phyloP scores from a whole-genome alignment of 1,140 invertebrate species.

The Procambarus virginalis region DNA sequence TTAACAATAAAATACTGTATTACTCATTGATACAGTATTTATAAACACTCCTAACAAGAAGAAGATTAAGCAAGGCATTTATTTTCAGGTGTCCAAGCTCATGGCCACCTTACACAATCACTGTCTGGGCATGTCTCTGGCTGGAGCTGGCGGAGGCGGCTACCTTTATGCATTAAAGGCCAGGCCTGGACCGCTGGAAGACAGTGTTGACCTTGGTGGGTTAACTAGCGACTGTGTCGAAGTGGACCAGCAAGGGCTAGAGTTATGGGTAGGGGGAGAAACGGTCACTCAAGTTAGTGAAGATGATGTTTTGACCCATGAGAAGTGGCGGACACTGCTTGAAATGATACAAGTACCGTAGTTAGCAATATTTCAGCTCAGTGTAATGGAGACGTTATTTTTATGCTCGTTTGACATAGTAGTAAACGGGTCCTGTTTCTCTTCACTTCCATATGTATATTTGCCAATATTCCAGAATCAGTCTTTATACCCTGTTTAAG shows the following conservation, averaged over 20 bases:
- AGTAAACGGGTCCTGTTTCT: too few relatives aligned
- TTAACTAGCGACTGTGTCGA: constrained; percentile 33
- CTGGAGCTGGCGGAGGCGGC: constrained; percentile 51
- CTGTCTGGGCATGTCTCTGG: constrained; percentile 48
- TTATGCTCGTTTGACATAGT: too few relatives aligned
- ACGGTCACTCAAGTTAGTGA: neutral
- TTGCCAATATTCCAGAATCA: too few relatives aligned
- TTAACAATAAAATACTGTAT: too few relatives aligned
- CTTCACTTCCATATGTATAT: too few relatives aligned
- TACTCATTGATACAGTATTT: too few relatives aligned
- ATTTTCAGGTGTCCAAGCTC: constrained; percentile 34
- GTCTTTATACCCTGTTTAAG: too few relatives aligned
- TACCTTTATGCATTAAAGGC: constrained; percentile 51
- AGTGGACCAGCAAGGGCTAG: constrained; percentile 35
- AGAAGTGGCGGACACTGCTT: too few relatives aligned
- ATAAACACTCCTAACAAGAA: too few relatives aligned
- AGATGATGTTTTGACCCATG: neutral
- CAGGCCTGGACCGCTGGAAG: neutral
- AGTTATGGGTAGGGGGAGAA: constrained; percentile 34
- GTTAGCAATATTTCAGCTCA: too few relatives aligned
- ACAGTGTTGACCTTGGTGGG: neutral
- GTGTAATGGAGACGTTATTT: too few relatives aligned
- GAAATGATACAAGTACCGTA: too few relatives aligned
- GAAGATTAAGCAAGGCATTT: neutral
- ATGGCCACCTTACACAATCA: constrained; percentile 30